Evolutionary conservation across 1,140 invertebrate species (phyloP).

Genomic region (Sitophilus oryzae): DNA sequence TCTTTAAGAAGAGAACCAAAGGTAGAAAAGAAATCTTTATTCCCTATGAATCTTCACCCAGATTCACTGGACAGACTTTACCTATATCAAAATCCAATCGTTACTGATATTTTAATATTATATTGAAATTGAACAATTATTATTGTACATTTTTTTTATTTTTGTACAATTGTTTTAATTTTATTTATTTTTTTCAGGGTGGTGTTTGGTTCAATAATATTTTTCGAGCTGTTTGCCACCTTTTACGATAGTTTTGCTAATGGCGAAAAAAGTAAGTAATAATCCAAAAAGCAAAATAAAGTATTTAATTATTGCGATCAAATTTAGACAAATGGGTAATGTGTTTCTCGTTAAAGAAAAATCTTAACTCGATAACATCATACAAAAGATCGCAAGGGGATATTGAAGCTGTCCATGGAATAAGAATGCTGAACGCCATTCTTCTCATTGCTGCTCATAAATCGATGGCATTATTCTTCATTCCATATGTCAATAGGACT

Average conservation of each 20-base stretch:
- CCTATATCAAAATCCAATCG: too few species aligned
- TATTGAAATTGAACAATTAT: too few species aligned
- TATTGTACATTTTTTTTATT: not conserved
- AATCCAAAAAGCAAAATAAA: not conserved
- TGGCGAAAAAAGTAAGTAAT: constrained; percentile 31
- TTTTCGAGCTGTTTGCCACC: constrained; percentile 31
- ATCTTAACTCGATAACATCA: constrained; percentile 52
- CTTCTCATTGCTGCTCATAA: constrained; percentile 64
- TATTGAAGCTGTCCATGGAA: constrained; percentile 60
- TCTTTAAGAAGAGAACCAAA: too few species aligned
- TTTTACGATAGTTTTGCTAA: constrained; percentile 32
- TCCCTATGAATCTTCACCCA: too few species aligned
- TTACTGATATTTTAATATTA: too few species aligned
- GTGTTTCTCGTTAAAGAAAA: constrained; percentile 63
- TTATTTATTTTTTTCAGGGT: constrained; percentile 26
- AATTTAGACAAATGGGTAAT: constrained; percentile 44
- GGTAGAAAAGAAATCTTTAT: too few species aligned
- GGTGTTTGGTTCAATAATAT: constrained; percentile 30
- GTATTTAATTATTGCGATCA: constrained; percentile 2
- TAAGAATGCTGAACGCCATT: constrained; percentile 61
- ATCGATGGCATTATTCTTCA: constrained; percentile 66
- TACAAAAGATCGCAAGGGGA: constrained; percentile 49
- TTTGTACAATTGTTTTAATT: constrained; percentile 1
- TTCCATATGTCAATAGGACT: constrained; percentile 63
- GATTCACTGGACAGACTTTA: too few species aligned